Conservation (phyloP, 2,888 invertebrate genomes). For the Antheraea yamamai region DNA sequence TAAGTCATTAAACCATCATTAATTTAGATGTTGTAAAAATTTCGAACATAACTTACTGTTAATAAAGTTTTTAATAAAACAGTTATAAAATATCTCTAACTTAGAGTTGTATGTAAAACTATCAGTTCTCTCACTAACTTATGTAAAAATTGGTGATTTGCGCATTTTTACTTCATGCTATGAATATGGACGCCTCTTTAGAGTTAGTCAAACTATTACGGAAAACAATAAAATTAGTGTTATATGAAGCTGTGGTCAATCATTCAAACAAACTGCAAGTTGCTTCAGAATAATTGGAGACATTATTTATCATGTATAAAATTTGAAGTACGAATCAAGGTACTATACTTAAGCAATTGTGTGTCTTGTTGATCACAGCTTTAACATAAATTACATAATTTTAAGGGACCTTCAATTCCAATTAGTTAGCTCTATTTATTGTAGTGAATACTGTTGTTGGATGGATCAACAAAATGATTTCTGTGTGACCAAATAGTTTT, state of each 20-base stretch:
- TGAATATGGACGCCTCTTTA: slow-evolving; percentile 79
- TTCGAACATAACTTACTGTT: slow-evolving; percentile 61
- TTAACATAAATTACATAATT: slow-evolving; percentile 77
- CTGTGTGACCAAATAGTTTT: slow-evolving; percentile 79
- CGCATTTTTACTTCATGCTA: slow-evolving; percentile 76
- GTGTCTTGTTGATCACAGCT: slow-evolving; percentile 75
- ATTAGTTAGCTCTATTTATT: slow-evolving; percentile 81
- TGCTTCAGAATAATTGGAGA: slow-evolving; percentile 35
- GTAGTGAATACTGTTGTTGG: slow-evolving; percentile 73
- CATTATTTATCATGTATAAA: slow-evolving; percentile 36
- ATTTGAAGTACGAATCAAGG: slow-evolving; percentile 23
- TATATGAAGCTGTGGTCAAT: slow-evolving; percentile 76
- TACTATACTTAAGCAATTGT: slow-evolving; percentile 29
- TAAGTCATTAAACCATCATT: slow-evolving; percentile 49
- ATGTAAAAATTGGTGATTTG: slow-evolving; percentile 76
- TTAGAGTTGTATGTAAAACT: slow-evolving; percentile 66
- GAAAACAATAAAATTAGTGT: slow-evolving; percentile 78
- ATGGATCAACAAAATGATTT: slow-evolving; percentile 69
- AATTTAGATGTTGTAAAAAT: slow-evolving; percentile 63
- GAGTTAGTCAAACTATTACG: slow-evolving; percentile 76
- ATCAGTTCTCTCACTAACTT: slow-evolving; percentile 66
- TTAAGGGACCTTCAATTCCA: slow-evolving; percentile 82
- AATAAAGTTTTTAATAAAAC: slow-evolving; percentile 57
- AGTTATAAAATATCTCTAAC: slow-evolving; percentile 63
- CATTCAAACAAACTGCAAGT: slow-evolving; percentile 49